Evolutionary conservation across 1,140 invertebrate species (phyloP).

Genomic region (Drosophila subpulchrella): DNA sequence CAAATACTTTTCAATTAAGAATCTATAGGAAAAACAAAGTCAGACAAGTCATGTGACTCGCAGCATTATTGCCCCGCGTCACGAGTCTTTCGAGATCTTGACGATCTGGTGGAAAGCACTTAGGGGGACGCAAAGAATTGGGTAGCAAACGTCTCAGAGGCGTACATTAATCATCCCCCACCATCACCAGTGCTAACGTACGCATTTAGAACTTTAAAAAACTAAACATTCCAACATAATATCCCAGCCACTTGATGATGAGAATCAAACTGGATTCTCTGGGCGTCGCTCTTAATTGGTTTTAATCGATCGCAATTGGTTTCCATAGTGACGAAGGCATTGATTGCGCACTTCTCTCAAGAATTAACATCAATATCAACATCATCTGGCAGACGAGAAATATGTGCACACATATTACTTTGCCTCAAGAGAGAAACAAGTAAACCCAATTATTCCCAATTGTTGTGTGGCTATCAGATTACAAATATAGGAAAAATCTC

Average conservation of each 20-base stretch:
- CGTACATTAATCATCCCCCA: slow-evolving; percentile 34
- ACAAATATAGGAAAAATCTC: slow-evolving; percentile 32
- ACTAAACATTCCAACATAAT: slow-evolving; percentile 9
- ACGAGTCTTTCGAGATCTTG: slow-evolving; percentile 39
- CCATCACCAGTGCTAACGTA: slow-evolving; percentile 17
- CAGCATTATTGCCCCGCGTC: slow-evolving; percentile 49
- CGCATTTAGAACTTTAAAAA: slow-evolving; percentile 11
- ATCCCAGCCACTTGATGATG: slow-evolving; percentile 12
- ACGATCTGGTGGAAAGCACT: slow-evolving; percentile 10
- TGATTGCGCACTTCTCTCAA: slow-evolving; percentile 59
- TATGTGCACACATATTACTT: slow-evolving; percentile 5
- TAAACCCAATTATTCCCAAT: slow-evolving; percentile 56
- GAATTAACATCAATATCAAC: slow-evolving; percentile 8
- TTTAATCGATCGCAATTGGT: slow-evolving; percentile 76
- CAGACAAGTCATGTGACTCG: slow-evolving; percentile 75
- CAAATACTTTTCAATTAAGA: slow-evolving; percentile 81
- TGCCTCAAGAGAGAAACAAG: slow-evolving; percentile 18
- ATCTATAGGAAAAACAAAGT: slow-evolving; percentile 73
- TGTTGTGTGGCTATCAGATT: slow-evolving; percentile 43
- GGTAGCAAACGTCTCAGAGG: not conserved
- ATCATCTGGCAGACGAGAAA: slow-evolving; percentile 16
- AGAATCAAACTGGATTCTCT: slow-evolving; percentile 20
- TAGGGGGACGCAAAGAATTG: not conserved
- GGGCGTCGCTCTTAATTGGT: slow-evolving; percentile 71
- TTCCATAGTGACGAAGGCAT: slow-evolving; percentile 76